Evolutionary conservation across 2,888 invertebrate species (phyloP).

Genomic region (Drosophila putrida): DNA sequence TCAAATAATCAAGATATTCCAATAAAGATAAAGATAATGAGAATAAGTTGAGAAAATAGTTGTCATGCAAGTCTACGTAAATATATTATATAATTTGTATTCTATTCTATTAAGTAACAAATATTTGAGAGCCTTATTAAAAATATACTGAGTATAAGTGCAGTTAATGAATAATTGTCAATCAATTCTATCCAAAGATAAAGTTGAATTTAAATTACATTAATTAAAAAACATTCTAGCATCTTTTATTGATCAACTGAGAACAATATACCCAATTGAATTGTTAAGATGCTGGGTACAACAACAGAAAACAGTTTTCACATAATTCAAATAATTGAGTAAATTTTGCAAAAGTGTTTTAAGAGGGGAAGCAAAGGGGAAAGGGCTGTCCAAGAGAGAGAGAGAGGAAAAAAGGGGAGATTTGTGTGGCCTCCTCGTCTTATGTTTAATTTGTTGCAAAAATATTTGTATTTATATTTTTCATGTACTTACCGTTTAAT

Average conservation of each 20-base stretch:
- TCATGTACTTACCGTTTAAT: conserved; percentile 66
- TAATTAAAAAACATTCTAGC: background rate
- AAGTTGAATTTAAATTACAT: background rate
- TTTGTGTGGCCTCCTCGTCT: conserved; percentile 35
- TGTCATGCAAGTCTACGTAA: background rate
- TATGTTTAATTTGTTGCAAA: conserved; percentile 69
- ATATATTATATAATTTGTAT: background rate
- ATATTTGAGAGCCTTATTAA: background rate
- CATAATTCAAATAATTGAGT: conserved; percentile 35
- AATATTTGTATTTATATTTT: conserved; percentile 71
- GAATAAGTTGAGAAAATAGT: background rate
- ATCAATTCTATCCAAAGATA: background rate
- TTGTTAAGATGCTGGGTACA: conserved; percentile 20
- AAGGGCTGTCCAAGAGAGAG: background rate
- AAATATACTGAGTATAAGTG: background rate
- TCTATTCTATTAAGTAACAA: background rate
- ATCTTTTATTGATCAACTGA: background rate
- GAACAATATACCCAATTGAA: background rate
- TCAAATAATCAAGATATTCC: background rate
- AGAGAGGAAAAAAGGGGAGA: background rate
- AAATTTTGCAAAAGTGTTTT: conserved; percentile 9
- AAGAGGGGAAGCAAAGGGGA: background rate
- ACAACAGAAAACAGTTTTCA: conserved; percentile 48
- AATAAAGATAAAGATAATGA: background rate
- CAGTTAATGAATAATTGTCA: background rate